Evolutionary conservation across 1,140 invertebrate genomes (phyloP), one percentile per base, ranked within the genome.

Genomic region (Plectrocnemia conspersa): DNA sequence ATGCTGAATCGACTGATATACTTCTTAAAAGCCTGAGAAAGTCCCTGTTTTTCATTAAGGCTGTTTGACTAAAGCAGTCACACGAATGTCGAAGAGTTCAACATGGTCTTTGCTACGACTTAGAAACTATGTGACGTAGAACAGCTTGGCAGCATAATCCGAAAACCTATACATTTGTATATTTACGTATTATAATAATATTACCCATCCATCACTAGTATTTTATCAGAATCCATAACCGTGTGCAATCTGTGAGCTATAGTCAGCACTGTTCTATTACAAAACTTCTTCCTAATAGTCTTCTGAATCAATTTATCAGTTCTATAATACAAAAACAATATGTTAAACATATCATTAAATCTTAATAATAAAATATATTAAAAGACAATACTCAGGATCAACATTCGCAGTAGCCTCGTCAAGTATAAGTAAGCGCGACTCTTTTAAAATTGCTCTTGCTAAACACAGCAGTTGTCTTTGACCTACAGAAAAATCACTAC

Each of bases 371-470:
- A 19, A 38, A 38, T 23, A 23, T 15, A 23, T 38, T 16, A 5
- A n/a, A 27, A 25, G 23, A 22, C 23, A 67, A 70, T 69, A 84
- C 71, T 82, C 75, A 1, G 79, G 79, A 68, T 93, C 91, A 6
- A 93, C 86, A 62, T 89, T 88, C 16, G 90, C 89, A 0, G 90
- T 92, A 0, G 91, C 91, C 70, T 93, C 91, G 68, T 93, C 91
- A 44, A 93, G 68, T 9, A 93, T 77, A 3, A 93, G 71, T 55
- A 93, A 79, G 45, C 81, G 82, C 60, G 84, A 83, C 27, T 85
- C 79, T 5, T 80, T 74, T 0, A 92, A 71, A 16, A 90, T 80
- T 0, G 88, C 88, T 40, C 89, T 70, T 0, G 86, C 88, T 60
- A 92, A 69, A 61, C 88, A 91, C 15, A 90, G 72, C 29, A 91